A percentile compares a stretch with the other conserved stretches of the same genome.
Conservation (phyloP, 1,140 invertebrate species). For the Yoshiicerus persimilis region DNA sequence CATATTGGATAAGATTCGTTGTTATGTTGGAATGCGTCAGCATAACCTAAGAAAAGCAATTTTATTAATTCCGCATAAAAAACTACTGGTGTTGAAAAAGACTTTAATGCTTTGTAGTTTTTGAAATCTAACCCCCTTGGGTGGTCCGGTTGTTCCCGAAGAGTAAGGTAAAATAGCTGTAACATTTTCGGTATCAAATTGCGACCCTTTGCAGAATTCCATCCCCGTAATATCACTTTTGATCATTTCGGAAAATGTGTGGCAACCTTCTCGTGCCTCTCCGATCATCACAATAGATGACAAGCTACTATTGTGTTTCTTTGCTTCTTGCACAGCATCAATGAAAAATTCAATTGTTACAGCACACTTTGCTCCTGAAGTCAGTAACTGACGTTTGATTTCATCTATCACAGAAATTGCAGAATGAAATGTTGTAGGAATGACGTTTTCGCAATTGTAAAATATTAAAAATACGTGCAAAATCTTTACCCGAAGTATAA, state of each 20-base stretch:
- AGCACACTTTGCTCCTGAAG: constrained; percentile 66
- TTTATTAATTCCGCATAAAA: too few species aligned
- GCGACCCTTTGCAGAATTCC: constrained; percentile 28
- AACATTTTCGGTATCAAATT: constrained; percentile 51
- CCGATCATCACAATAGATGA: constrained; percentile 42
- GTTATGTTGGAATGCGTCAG: constrained; percentile 63
- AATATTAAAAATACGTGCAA: background rate
- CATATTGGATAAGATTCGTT: constrained; percentile 29
- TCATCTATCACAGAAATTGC: constrained; percentile 63
- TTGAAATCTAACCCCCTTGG: background rate
- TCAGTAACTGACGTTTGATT: constrained; percentile 69
- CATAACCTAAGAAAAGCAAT: constrained; percentile 51
- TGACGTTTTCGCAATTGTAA: too few species aligned
- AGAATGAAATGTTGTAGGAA: background rate
- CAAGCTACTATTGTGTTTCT: constrained; percentile 39
- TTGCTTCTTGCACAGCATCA: constrained; percentile 59
- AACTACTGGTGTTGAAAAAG: too few species aligned
- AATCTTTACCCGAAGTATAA: constrained; percentile 6
- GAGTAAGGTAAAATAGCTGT: constrained; percentile 41
- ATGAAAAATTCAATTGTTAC: constrained; percentile 66
- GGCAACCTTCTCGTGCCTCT: constrained; percentile 34
- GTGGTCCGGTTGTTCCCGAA: background rate
- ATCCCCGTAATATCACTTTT: constrained; percentile 31
- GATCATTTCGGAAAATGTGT: constrained; percentile 40
- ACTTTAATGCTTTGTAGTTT: too few species aligned